Evolutionary conservation across 2,113 vertebrate genomes (phyloP).

Genomic region (Colinus virginianus): DNA sequence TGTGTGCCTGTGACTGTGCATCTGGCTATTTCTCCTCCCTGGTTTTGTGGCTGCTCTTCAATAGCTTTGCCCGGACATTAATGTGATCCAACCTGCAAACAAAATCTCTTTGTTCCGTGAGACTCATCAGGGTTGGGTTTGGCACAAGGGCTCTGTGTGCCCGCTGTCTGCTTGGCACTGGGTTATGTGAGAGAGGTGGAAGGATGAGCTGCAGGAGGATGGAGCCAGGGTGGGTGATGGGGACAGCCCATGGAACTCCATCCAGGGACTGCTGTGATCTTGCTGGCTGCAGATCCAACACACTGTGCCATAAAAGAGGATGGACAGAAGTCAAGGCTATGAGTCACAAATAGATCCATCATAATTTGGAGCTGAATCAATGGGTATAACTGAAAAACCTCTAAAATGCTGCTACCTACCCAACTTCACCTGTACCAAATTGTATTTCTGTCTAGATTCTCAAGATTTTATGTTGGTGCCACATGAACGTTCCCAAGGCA

Average conservation of each 20-base stretch:
- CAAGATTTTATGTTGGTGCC: not conserved
- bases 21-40: not conserved
- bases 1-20: not conserved
- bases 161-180: not conserved
- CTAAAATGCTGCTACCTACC: not conserved
- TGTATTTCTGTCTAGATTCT: not conserved
- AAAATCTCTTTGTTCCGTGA: not conserved
- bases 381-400: not conserved
- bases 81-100: fast-evolving
- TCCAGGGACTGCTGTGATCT: not conserved
- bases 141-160: not conserved
- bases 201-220: not conserved
- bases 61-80: not conserved
- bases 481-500: not conserved
- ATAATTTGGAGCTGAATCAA: not conserved
- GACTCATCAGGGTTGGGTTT: not conserved
- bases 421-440: not conserved
- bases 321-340: not conserved
- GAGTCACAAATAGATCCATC: not conserved
- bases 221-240: not conserved
- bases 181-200: not conserved
- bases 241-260: not conserved
- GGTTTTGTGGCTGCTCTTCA: not conserved
- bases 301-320: fast-evolving
- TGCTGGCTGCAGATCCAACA: not conserved